A percentile compares a stretch with the other conserved stretches of the same genome.
These are phyloP conservation scores for Hedya salicella DNA, from an alignment of 2,888 invertebrate genomes.

Conservation along the genomic window DNA sequence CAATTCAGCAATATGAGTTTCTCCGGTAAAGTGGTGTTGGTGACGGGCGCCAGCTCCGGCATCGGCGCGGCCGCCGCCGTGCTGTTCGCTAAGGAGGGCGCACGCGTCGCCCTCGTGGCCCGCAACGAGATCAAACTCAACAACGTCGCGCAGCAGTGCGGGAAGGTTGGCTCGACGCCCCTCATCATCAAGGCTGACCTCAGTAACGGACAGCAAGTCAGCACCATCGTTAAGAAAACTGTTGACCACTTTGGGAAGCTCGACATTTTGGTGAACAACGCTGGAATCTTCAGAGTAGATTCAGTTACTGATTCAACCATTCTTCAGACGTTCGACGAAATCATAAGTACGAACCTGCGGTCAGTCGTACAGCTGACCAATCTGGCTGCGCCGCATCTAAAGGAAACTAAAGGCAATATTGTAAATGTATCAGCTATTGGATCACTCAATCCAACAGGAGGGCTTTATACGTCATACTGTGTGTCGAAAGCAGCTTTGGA, in stretches of 20 bases:
- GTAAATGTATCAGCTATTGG: not conserved
- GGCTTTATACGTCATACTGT: not conserved
- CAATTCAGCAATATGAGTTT: too few relatives aligned
- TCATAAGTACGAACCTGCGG: not conserved
- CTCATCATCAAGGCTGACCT: not conserved
- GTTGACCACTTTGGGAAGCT: not conserved
- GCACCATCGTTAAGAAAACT: not conserved
- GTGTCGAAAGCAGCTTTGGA: not conserved
- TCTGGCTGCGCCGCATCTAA: not conserved
- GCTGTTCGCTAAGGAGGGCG: slow-evolving; percentile 56
- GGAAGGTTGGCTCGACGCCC: slow-evolving; percentile 34
- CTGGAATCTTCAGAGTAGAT: not conserved
- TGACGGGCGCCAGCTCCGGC: not conserved
- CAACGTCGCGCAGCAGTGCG: slow-evolving; percentile 48
- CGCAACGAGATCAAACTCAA: slow-evolving; percentile 53
- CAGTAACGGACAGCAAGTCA: not conserved
- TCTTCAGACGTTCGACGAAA: not conserved
- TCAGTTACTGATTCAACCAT: not conserved
- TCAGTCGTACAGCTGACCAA: not conserved
- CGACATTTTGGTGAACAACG: not conserved
- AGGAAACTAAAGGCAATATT: not conserved
- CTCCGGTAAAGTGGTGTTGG: not conserved
- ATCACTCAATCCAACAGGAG: not conserved
- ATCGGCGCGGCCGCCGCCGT: slow-evolving; percentile 62
- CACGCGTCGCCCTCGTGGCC: slow-evolving; percentile 56